Percentiles rank a stretch among this genome's conserved stretches.
Evolutionary conservation across 2,113 vertebrate species (phyloP).

Genomic region (Catharus bicknelli): DNA sequence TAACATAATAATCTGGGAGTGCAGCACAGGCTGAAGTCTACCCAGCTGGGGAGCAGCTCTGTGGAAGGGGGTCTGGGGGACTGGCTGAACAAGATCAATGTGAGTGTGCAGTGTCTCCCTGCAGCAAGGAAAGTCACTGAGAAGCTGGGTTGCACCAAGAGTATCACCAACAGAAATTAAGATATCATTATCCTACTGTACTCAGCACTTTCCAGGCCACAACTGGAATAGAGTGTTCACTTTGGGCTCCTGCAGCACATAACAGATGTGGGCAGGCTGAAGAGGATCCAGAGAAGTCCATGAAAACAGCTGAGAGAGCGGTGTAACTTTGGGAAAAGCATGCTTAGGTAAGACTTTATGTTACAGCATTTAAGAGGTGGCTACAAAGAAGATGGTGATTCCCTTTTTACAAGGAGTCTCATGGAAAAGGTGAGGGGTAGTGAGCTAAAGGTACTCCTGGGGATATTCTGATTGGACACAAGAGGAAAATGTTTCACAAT

Average conservation of each 20-base stretch:
- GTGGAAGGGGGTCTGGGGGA: background rate
- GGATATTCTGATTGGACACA: background rate
- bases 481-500: background rate
- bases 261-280: background rate
- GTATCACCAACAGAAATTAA: background rate
- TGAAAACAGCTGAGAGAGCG: background rate
- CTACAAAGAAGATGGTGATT: background rate
- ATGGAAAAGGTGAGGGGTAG: background rate
- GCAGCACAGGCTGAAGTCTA: background rate
- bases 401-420: background rate
- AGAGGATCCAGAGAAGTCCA: background rate
- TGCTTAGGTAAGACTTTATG: background rate
- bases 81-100: background rate
- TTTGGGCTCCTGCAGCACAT: background rate
- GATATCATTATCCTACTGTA: background rate
- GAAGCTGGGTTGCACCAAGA: background rate
- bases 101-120: background rate
- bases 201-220: background rate
- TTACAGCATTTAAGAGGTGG: background rate
- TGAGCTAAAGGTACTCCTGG: background rate
- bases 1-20: background rate
- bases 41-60: background rate
- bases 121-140: background rate
- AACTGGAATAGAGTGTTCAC: background rate
- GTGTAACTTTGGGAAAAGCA: background rate